Percentiles rank a stretch among this genome's conserved stretches.
Evolutionary conservation across 2,113 vertebrate genomes (phyloP).

Genomic region (Lipophrys pholis): DNA sequence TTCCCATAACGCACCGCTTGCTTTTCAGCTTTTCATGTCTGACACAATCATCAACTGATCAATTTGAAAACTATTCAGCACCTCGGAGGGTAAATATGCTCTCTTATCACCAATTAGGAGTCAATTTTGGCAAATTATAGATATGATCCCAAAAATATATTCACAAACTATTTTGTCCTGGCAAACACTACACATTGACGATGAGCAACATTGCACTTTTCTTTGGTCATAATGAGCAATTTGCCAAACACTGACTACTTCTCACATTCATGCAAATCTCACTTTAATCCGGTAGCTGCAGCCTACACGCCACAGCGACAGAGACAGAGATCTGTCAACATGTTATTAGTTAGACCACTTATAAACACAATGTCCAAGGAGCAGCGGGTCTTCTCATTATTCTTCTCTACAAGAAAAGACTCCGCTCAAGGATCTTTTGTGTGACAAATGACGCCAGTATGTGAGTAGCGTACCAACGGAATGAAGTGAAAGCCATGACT

Average conservation of each 20-base stretch:
- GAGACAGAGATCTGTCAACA: conserved; percentile 56
- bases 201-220: no score
- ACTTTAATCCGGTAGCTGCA: neutral
- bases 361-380: conserved; percentile 45
- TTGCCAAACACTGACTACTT: neutral
- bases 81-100: conserved; percentile 67
- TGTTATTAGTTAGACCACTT: conserved; percentile 69
- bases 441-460: conserved; percentile 68
- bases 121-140: neutral
- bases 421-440: conserved; percentile 51
- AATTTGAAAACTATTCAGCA: conserved; percentile 64
- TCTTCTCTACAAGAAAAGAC: conserved; percentile 66
- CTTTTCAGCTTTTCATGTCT: neutral
- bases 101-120: neutral
- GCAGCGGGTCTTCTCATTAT: conserved; percentile 42
- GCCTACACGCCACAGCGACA: neutral
- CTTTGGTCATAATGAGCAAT: neutral
- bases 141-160: neutral
- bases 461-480: conserved; percentile 31
- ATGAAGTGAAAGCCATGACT: no score
- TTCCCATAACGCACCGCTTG: no score
- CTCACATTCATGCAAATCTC: neutral
- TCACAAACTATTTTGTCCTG: neutral
- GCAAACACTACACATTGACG: no score
- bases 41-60: neutral